A percentile compares a stretch with the other conserved stretches of the same genome.
Conservation (phyloP, 2,888 invertebrate species). For the Netelia virgata region DNA sequence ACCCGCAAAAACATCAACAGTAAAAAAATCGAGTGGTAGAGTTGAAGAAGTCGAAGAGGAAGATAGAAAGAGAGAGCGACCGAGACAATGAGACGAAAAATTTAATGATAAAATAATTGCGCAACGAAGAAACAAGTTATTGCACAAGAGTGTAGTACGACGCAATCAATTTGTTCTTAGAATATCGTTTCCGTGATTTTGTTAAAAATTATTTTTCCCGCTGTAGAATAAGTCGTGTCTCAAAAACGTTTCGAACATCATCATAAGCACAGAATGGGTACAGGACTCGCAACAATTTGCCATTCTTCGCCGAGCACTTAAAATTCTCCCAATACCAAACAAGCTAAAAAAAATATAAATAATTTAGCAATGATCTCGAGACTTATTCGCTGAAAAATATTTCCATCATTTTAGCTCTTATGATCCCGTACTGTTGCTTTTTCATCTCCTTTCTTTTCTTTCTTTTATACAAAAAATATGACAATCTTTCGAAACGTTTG, state of each 20-base stretch:
- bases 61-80: not conserved
- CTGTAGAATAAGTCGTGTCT: not conserved
- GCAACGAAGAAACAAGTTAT: conserved; percentile 28
- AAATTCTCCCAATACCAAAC: not conserved
- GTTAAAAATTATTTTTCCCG: not conserved
- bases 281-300: too few species aligned
- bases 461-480: conserved; percentile 48
- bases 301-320: too few species aligned
- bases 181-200: not conserved
- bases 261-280: too few species aligned
- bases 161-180: conserved; percentile 30
- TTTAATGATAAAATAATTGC: not conserved
- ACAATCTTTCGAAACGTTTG: conserved; percentile 51
- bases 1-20: not conserved
- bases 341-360: not conserved
- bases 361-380: not conserved
- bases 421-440: not conserved
- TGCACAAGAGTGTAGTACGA: conserved; percentile 36
- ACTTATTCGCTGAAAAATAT: conserved; percentile 2
- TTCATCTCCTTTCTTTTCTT: conserved; percentile 12
- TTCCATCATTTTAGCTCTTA: not conserved
- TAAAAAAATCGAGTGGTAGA: not conserved
- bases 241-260: not conserved
- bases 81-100: not conserved
- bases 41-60: not conserved